Evolutionary conservation across 2,113 vertebrate genomes (phyloP), one percentile per base, ranked within the genome.

Genomic region (Nesogale talazaci): DNA sequence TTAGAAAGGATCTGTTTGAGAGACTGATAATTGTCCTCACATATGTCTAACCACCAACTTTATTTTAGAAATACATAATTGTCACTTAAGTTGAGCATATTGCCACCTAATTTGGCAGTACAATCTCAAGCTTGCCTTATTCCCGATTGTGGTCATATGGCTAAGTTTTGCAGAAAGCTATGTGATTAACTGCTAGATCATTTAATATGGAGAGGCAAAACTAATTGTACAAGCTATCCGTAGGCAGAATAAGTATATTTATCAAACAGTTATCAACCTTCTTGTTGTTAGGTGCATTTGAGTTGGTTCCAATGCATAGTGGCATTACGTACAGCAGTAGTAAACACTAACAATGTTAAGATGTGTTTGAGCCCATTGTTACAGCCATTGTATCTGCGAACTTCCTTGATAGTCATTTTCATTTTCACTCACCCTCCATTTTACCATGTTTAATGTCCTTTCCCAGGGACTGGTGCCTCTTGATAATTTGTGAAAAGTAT

Each of bases 161-260:
- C 67, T 79, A 91, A 89, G 10, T 84, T 91, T 46, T 91, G 31
- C 40, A 91, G 38, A 93, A 89, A 93, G 46, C 75, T 91, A 69
- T 83, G 29, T 75, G 31, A 94, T 69, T 95, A 91, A 89, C 12
- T 76, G 46, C 34, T 83, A 38, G 8, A 69, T 83, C 77, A 91
- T 14, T 93, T 93, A 77, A 65, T 95, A 92, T 65, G 67, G 40
- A 82, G 88, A 86, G 63, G 91, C 31, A 70, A 90, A 92, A 95
- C 89, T 85, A 88, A 27, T 87, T 94, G 59, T 52, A 72, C 82
- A 91, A 83, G 34, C 91, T 94, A 89, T 15, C 22, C 67, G 92
- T 27, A 56, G 52, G 65, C 31, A 70, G 27, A 52, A 86, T 77
- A 46, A 90, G 74, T 92, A 94, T 29, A 89, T 89, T 83, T 91